Conservation (phyloP, 2,797 vertebrate species). For the Chlorospingus flavigularis region DNA sequence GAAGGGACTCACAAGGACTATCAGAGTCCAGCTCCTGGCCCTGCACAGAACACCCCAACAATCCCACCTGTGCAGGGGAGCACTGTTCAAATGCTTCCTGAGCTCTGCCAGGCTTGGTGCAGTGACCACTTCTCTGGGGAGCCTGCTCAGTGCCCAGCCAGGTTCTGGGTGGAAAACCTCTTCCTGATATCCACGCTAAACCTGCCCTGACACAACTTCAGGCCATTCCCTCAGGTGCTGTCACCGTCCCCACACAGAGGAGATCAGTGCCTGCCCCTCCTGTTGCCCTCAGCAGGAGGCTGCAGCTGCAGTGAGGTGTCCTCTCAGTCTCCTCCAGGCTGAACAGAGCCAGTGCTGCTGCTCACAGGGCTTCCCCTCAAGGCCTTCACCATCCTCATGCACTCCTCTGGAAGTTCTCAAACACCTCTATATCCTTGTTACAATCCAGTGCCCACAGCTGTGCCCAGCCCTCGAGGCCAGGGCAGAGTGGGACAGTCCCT, state of each 20-base stretch:
- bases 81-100: neutral
- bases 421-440: neutral
- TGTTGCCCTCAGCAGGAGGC: neutral
- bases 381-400: neutral
- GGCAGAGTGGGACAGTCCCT: neutral
- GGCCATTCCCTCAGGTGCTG: neutral
- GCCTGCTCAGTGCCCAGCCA: neutral
- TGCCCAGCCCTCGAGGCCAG: neutral
- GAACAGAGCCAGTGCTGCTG: neutral
- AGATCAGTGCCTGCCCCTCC: neutral
- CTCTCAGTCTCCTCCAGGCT: neutral
- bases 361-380: neutral
- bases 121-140: neutral
- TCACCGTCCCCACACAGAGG: neutral
- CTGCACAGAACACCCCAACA: neutral
- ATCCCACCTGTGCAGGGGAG: neutral
- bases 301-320: neutral
- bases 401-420: neutral
- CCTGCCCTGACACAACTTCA: neutral
- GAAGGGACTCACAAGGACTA: neutral
- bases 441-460: too few species aligned
- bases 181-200: neutral
- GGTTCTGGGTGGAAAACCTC: neutral
- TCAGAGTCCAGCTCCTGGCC: neutral
- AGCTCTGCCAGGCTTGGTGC: neutral